These are phyloP conservation scores for Aethes cnicana DNA, from an alignment of 2,888 invertebrate species.

Conservation along the genomic window DNA sequence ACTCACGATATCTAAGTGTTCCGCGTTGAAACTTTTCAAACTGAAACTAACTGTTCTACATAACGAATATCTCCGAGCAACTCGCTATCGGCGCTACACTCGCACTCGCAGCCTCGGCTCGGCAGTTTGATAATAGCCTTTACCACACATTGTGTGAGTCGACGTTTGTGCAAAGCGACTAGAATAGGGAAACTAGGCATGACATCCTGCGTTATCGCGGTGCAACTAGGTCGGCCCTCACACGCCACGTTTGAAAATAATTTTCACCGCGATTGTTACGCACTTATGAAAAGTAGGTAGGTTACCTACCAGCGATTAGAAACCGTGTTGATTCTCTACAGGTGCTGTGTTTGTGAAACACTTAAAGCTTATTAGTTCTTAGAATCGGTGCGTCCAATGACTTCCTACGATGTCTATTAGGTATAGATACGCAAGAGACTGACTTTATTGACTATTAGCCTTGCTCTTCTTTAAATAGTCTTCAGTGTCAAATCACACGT, in stretches of 20 bases:
- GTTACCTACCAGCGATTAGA: conserved; percentile 17
- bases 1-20: too few species aligned
- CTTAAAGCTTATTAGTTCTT: neutral
- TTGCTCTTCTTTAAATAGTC: too few species aligned
- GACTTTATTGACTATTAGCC: too few species aligned
- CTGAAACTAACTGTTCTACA: too few species aligned
- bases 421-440: too few species aligned
- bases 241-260: conserved; percentile 69
- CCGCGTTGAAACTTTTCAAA: too few species aligned
- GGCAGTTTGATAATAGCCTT: neutral
- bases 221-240: conserved; percentile 67
- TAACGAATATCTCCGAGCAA: neutral
- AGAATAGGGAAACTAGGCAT: conserved; percentile 60
- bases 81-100: neutral
- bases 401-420: too few species aligned
- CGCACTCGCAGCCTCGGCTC: neutral
- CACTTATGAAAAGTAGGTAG: conserved; percentile 47
- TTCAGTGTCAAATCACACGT: too few species aligned
- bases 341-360: neutral
- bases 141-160: neutral
- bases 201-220: conserved; percentile 75
- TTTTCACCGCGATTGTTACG: conserved; percentile 64
- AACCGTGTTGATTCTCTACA: conserved; percentile 1
- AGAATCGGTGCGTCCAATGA: too few species aligned
- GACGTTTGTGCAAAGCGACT: conserved; percentile 9